These are phyloP conservation scores for Polypedilum vanderplanki DNA, from an alignment of 1,140 invertebrate genomes.

Conservation along the genomic window DNA sequence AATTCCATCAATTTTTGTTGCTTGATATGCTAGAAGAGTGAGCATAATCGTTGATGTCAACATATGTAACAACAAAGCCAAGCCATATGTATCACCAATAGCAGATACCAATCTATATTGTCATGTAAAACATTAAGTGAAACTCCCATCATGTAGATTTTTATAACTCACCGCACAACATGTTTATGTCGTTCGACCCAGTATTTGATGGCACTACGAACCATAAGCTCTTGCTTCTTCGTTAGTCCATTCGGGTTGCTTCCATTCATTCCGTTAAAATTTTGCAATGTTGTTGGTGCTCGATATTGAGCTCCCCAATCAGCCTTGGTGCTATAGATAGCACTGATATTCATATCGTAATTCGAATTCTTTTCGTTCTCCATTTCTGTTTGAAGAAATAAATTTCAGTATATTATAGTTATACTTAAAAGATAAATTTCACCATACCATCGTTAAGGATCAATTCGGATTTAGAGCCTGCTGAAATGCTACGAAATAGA, in stretches of 20 bases:
- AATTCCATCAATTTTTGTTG: slow-evolving; percentile 70
- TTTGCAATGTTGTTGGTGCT: slow-evolving; percentile 56
- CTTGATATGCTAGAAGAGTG: slow-evolving; percentile 74
- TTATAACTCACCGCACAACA: slow-evolving; percentile 59
- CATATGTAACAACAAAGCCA: slow-evolving; percentile 73
- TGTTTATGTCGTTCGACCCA: slow-evolving; percentile 83
- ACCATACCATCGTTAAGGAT: slow-evolving; percentile 45
- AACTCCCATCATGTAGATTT: neutral
- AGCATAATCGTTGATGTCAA: slow-evolving; percentile 72
- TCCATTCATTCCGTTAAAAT: slow-evolving; percentile 47
- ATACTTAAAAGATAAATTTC: neutral
- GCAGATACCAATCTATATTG: slow-evolving; percentile 60
- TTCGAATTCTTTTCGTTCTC: slow-evolving; percentile 47
- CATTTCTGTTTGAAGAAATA: slow-evolving; percentile 30
- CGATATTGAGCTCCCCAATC: slow-evolving; percentile 68
- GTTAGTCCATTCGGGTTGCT: slow-evolving; percentile 67
- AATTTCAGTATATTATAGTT: neutral
- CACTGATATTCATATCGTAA: slow-evolving; percentile 58
- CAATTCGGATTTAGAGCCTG: slow-evolving; percentile 49
- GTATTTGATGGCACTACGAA: slow-evolving; percentile 75
- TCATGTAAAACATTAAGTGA: neutral
- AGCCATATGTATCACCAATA: slow-evolving; percentile 72
- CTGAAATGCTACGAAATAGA: slow-evolving; percentile 58
- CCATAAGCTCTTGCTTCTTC: slow-evolving; percentile 73
- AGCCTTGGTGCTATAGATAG: slow-evolving; percentile 65